Evolutionary conservation across 2,888 invertebrate species (phyloP).

Genomic region (Eugnorisma glareosa): DNA sequence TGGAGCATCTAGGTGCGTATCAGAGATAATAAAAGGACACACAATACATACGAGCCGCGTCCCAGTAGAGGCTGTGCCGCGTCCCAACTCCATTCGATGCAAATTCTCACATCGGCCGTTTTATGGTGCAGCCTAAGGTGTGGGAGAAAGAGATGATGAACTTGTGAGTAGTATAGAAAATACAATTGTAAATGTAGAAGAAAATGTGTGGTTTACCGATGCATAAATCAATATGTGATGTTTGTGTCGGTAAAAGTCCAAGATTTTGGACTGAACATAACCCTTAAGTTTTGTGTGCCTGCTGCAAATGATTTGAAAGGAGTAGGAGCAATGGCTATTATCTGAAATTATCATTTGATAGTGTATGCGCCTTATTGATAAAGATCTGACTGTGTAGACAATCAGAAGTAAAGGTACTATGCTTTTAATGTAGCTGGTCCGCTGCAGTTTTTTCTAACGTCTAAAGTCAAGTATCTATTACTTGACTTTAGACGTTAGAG

Average conservation of each 20-base stretch:
- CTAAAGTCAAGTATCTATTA: background rate
- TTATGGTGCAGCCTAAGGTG: conserved; percentile 66
- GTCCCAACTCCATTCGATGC: conserved; percentile 88
- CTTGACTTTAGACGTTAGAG: no score
- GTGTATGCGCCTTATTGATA: background rate
- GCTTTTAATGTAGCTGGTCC: background rate
- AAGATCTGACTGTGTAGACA: background rate
- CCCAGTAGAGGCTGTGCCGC: conserved; percentile 79
- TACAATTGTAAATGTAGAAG: background rate
- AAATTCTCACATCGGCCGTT: conserved; percentile 87
- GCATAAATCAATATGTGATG: background rate
- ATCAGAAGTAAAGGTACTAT: background rate
- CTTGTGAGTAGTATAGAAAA: background rate
- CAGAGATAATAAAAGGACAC: conserved; percentile 76
- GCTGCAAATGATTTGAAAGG: background rate
- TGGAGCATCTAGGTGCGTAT: conserved; percentile 65
- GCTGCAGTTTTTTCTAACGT: background rate
- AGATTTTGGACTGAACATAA: background rate
- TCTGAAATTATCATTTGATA: no score
- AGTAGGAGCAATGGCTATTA: background rate
- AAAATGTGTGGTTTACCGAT: no score
- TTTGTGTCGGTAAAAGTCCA: background rate
- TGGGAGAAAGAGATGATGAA: conserved; percentile 36
- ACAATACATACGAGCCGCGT: conserved; percentile 76
- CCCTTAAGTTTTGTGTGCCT: background rate